These are phyloP conservation scores for Anhinga rufa DNA, from an alignment of 2,113 vertebrate species.

Conservation along the genomic window DNA sequence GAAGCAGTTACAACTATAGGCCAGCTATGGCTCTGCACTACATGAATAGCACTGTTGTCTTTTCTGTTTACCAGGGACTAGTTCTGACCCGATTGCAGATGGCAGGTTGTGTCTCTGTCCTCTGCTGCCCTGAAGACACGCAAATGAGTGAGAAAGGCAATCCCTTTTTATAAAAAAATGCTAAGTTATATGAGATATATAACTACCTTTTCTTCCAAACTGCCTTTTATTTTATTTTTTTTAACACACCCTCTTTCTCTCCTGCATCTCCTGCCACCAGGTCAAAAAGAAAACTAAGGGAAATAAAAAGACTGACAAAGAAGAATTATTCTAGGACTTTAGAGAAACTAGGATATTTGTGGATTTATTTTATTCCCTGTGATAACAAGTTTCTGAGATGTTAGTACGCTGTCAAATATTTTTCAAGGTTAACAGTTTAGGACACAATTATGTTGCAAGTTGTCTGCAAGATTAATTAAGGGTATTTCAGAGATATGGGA, in stretches of 20 bases:
- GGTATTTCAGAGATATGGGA: constrained; percentile 22
- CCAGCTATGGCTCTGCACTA: background rate
- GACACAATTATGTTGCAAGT: constrained; percentile 52
- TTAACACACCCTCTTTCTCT: background rate
- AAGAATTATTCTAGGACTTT: background rate
- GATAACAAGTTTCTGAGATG: constrained; percentile 37
- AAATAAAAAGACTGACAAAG: background rate
- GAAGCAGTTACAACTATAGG: background rate
- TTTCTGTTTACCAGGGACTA: background rate
- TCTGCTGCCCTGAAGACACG: background rate
- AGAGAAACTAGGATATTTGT: constrained; percentile 22
- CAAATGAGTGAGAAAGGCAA: background rate
- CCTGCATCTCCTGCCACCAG: background rate
- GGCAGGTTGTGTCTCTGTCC: background rate
- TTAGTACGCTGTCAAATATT: constrained; percentile 50
- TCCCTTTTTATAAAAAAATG: background rate
- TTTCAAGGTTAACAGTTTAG: constrained; percentile 66
- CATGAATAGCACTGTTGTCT: background rate
- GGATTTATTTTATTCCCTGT: constrained; percentile 25
- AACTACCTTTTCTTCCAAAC: background rate
- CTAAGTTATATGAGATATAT: background rate
- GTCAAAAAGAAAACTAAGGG: background rate
- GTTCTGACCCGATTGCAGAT: background rate
- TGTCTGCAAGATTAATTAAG: constrained; percentile 56
- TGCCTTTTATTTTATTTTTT: background rate